Evolutionary conservation across 2,797 vertebrate species (phyloP).

Genomic region (Melopsittacus undulatus): DNA sequence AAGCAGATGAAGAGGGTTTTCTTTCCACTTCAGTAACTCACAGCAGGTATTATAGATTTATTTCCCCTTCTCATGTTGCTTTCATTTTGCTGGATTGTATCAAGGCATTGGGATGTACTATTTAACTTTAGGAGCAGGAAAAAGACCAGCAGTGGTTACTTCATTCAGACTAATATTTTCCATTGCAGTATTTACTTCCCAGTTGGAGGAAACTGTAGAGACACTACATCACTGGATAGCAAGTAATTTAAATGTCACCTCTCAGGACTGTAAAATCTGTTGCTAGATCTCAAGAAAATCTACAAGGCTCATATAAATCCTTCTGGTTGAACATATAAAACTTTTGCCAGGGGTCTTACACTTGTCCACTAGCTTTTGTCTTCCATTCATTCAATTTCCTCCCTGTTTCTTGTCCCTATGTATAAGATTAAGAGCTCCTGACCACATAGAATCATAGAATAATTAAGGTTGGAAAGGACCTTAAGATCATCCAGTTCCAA

Average conservation of each 20-base stretch:
- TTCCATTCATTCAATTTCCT: not conserved
- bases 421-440: not conserved
- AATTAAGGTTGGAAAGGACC: too few species aligned
- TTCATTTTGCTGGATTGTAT: conserved; percentile 29
- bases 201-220: not conserved
- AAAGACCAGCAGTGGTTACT: not conserved
- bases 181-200: not conserved
- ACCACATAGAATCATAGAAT: too few species aligned
- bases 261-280: not conserved
- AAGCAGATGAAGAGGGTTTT: conserved; percentile 53
- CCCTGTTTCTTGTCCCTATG: not conserved
- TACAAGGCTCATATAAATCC: not conserved
- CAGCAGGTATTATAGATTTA: conserved; percentile 37
- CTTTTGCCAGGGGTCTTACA: not conserved
- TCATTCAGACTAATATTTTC: not conserved
- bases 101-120: not conserved
- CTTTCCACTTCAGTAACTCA: conserved; percentile 39
- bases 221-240: not conserved
- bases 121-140: not conserved
- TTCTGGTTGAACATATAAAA: not conserved
- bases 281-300: not conserved
- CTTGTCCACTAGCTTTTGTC: not conserved
- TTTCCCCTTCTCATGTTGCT: conserved; percentile 19
- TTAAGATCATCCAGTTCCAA: too few species aligned
- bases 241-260: not conserved